Conservation (phyloP, 2,888 invertebrate genomes). For the Cabera pusaria region DNA sequence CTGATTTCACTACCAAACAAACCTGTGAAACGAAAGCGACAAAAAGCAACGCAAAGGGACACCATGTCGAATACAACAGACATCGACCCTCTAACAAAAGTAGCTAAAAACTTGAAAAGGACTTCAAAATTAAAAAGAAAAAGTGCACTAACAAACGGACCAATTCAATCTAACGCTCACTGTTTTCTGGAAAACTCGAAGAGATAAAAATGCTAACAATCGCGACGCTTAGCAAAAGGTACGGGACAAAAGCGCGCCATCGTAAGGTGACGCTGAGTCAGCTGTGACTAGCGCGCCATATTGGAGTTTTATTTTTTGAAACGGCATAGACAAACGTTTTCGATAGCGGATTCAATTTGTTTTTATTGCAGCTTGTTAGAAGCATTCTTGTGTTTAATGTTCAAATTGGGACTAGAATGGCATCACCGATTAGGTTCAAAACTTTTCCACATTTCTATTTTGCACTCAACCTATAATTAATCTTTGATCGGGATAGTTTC, state of each 20-base stretch:
- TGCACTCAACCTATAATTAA: too few species aligned
- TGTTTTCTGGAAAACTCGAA: slow-evolving; percentile 36
- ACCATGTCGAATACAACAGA: not conserved
- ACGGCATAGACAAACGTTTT: slow-evolving; percentile 55
- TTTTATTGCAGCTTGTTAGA: slow-evolving; percentile 42
- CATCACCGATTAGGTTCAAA: slow-evolving; percentile 7
- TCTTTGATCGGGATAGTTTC: too few species aligned
- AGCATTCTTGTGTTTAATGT: slow-evolving; percentile 27
- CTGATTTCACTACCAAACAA: too few species aligned
- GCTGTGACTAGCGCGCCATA: slow-evolving; percentile 66
- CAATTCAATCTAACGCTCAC: slow-evolving; percentile 30
- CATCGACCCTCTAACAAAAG: not conserved
- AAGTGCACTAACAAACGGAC: slow-evolving; percentile 13
- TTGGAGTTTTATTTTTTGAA: slow-evolving; percentile 65
- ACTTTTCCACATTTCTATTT: too few species aligned
- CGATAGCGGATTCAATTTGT: slow-evolving; percentile 48
- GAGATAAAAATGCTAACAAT: slow-evolving; percentile 47
- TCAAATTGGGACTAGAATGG: slow-evolving; percentile 7
- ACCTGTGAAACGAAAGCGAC: too few species aligned
- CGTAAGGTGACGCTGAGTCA: slow-evolving; percentile 71
- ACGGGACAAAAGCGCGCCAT: slow-evolving; percentile 48
- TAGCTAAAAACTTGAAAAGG: slow-evolving; percentile 6
- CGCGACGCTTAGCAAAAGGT: slow-evolving; percentile 46
- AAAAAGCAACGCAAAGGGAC: too few species aligned
- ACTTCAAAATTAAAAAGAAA: slow-evolving; percentile 10